Evolutionary conservation across 2,888 invertebrate genomes (phyloP).

Genomic region (Yponomeuta evonymella): DNA sequence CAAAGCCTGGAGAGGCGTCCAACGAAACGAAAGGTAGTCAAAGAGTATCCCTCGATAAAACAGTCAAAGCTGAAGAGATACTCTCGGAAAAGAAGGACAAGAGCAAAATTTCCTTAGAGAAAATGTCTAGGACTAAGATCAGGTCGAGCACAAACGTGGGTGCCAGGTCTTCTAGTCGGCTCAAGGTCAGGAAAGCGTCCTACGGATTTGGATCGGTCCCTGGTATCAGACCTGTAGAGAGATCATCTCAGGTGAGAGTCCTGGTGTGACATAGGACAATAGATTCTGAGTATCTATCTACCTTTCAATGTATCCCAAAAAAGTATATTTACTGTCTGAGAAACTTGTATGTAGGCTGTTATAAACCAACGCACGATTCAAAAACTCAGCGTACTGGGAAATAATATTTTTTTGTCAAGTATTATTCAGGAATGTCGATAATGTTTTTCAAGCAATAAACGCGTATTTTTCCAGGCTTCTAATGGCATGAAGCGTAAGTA

Average conservation of each 20-base stretch:
- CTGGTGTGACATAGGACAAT: too few species aligned
- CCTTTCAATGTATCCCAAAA: too few species aligned
- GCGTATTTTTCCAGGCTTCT: too few species aligned
- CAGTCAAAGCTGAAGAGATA: background rate
- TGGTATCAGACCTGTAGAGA: slow-evolving; percentile 46
- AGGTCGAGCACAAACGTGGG: background rate
- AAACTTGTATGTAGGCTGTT: too few species aligned
- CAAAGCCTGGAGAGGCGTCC: background rate
- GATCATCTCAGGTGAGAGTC: slow-evolving; percentile 44
- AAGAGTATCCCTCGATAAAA: background rate
- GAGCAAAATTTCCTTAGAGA: background rate
- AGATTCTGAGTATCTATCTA: too few species aligned
- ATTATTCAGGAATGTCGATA: too few species aligned
- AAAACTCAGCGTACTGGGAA: too few species aligned
- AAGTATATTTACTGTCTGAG: too few species aligned
- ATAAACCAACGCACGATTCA: too few species aligned
- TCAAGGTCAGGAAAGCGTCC: slow-evolving; percentile 43
- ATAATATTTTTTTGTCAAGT: too few species aligned
- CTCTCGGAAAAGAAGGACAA: background rate
- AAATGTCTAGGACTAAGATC: background rate
- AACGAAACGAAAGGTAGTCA: background rate
- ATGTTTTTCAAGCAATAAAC: too few species aligned
- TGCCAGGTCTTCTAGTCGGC: slow-evolving; percentile 23
- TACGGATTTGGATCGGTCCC: slow-evolving; percentile 49
- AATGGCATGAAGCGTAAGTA: too few species aligned